Evolutionary conservation across 2,888 invertebrate genomes (phyloP).

Genomic region (Lasioglossum pauxillum): DNA sequence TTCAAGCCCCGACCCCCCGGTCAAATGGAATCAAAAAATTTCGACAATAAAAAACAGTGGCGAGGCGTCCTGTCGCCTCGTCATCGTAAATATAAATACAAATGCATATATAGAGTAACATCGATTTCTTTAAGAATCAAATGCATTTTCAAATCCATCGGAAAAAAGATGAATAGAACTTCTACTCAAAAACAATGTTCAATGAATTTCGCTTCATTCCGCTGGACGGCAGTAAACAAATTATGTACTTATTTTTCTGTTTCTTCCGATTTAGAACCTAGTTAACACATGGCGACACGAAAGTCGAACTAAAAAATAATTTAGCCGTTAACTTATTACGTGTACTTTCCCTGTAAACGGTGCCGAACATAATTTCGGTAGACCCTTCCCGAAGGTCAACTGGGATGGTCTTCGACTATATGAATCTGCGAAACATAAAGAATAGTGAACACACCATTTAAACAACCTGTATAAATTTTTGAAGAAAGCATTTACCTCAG

Average conservation of each 20-base stretch:
- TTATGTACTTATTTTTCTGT: conserved; percentile 14
- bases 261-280: conserved; percentile 23
- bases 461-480: not conserved
- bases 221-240: conserved; percentile 59
- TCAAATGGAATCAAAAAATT: conserved; percentile 19
- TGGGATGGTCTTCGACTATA: conserved; percentile 81
- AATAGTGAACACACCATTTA: conserved; percentile 4
- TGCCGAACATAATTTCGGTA: conserved; percentile 65
- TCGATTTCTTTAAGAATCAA: conserved; percentile 23
- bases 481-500: conserved; percentile 88
- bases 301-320: conserved; percentile 56
- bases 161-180: conserved; percentile 17
- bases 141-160: not conserved
- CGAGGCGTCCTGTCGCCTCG: not conserved
- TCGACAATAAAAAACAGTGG: conserved; percentile 2
- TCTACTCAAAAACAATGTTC: conserved; percentile 4
- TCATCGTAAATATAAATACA: conserved; percentile 10
- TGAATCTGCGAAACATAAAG: conserved; percentile 78
- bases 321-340: conserved; percentile 45
- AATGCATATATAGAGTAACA: not conserved
- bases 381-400: conserved; percentile 78
- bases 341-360: conserved; percentile 60
- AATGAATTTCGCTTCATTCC: conserved; percentile 32
- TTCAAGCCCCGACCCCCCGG: not conserved
- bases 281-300: conserved; percentile 22